Evolutionary conservation across 2,113 vertebrate species (phyloP).

Genomic region (Rhinopithecus roxellana): DNA sequence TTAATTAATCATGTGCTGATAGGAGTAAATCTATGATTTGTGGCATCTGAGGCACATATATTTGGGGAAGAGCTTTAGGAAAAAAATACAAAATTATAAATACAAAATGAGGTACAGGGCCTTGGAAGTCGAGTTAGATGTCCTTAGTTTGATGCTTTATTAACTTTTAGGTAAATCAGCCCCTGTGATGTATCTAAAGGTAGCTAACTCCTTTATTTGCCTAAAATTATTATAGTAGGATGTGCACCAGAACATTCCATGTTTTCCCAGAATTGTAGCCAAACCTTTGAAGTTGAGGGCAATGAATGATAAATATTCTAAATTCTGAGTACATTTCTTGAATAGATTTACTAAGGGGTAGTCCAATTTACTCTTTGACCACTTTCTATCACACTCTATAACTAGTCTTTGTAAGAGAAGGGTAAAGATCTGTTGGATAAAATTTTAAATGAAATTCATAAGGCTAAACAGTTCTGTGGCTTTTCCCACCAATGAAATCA

Average conservation of each 20-base stretch:
- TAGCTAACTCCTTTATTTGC: neutral
- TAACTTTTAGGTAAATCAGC: conserved; percentile 11
- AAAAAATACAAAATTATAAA: conserved; percentile 36
- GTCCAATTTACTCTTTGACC: neutral
- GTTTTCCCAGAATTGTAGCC: neutral
- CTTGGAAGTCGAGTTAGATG: neutral
- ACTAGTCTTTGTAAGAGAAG: neutral
- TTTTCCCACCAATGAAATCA: neutral
- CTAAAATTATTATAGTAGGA: neutral
- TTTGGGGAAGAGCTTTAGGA: neutral
- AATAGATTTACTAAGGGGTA: neutral
- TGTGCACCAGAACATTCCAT: neutral
- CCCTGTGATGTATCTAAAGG: neutral
- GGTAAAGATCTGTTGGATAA: neutral
- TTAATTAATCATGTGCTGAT: neutral
- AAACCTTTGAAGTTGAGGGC: neutral
- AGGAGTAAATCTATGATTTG: neutral
- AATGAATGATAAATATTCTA: neutral
- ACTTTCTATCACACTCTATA: neutral
- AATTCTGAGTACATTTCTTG: neutral
- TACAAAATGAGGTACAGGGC: neutral
- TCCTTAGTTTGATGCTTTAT: neutral
- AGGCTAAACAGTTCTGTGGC: neutral
- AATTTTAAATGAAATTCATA: neutral
- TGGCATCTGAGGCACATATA: neutral